Percentiles rank a stretch among this genome's conserved stretches.
Evolutionary conservation across 23 tunicate genomes (phyloP).

Genomic region (Aplidium turbinatum): DNA sequence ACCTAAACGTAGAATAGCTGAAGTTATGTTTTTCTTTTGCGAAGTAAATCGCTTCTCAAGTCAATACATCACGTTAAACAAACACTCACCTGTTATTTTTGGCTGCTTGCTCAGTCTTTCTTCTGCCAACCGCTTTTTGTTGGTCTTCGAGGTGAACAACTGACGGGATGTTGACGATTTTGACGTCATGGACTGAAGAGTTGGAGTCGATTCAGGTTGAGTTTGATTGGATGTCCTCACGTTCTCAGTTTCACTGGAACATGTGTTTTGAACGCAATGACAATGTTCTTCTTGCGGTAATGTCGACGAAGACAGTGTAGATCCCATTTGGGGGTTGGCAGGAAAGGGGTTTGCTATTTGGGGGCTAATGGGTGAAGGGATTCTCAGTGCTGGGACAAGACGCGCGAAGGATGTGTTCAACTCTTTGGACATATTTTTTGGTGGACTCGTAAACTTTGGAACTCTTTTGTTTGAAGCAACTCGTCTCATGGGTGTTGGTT

Average conservation of each 20-base stretch:
- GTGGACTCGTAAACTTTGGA: constrained; percentile 8
- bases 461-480: neutral
- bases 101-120: neutral
- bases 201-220: neutral
- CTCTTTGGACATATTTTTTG: neutral
- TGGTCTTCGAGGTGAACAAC: neutral
- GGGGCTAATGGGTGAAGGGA: neutral
- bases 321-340: no score
- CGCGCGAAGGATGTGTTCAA: neutral
- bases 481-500: no score
- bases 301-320: no score
- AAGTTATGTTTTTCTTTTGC: no score
- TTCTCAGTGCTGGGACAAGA: constrained; percentile 12
- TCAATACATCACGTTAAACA: neutral
- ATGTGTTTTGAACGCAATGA: no score
- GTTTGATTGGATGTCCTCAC: no score
- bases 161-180: constrained; percentile 3
- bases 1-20: no score
- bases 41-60: neutral
- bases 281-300: no score
- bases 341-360: no score
- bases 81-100: constrained; percentile 32
- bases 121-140: neutral
- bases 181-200: neutral
- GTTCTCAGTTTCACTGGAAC: no score